Evolutionary conservation across 2,113 vertebrate genomes (phyloP).

Genomic region (Calonectris borealis): DNA sequence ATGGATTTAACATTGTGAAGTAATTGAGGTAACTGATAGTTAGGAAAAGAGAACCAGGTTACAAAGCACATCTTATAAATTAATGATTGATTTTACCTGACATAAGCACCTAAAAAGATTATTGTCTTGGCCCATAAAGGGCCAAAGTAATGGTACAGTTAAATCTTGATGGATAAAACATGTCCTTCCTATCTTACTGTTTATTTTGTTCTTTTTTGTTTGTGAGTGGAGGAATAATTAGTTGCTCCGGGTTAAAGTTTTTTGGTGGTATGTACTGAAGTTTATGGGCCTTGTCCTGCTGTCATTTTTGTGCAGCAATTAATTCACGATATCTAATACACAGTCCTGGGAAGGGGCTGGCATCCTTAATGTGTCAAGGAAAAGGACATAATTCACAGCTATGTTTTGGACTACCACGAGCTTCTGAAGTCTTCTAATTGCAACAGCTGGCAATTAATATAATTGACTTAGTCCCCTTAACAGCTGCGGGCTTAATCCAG

Average conservation of each 20-base stretch:
- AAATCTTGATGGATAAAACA: slow-evolving; percentile 32
- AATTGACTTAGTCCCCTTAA: neutral
- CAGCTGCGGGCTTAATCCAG: neutral
- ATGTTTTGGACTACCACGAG: neutral
- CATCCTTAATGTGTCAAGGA: neutral
- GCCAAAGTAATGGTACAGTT: slow-evolving; percentile 30
- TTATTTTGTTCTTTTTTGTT: slow-evolving; percentile 3
- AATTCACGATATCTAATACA: neutral
- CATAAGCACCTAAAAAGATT: neutral
- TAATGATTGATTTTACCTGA: slow-evolving; percentile 39
- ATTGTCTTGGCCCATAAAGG: slow-evolving; percentile 14
- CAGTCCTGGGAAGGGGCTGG: neutral
- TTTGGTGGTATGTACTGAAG: neutral
- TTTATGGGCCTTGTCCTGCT: slow-evolving; percentile 27
- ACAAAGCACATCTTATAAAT: slow-evolving; percentile 31
- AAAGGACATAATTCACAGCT: neutral
- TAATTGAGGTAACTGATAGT: slow-evolving; percentile 39
- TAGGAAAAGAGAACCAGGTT: slow-evolving; percentile 25
- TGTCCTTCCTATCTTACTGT: neutral
- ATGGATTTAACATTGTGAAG: slow-evolving; percentile 41
- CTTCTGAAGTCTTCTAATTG: neutral
- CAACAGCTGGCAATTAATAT: neutral
- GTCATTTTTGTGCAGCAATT: slow-evolving; percentile 1
- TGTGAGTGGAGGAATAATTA: slow-evolving; percentile 15
- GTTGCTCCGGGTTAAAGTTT: neutral